Conservation (phyloP, 2,113 vertebrate genomes). For the Okapia johnstoni region DNA sequence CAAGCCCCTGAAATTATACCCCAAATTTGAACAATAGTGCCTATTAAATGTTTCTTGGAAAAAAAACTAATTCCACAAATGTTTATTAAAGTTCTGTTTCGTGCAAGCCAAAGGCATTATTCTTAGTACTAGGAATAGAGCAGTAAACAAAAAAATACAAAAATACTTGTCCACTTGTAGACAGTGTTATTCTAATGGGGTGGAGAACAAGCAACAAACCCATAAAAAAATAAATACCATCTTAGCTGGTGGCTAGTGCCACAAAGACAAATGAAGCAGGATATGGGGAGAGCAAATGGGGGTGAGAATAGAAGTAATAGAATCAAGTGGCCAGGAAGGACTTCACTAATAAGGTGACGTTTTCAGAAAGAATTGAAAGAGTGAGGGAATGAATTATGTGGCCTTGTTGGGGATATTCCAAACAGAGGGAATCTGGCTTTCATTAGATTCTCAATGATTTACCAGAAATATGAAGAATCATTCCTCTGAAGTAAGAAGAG, state of each 20-base stretch:
- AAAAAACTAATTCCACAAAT: not conserved
- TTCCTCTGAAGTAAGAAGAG: not conserved
- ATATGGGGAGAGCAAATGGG: not conserved
- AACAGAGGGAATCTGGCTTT: not conserved
- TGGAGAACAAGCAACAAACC: not conserved
- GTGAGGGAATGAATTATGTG: not conserved
- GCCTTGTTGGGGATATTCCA: not conserved
- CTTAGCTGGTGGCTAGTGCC: not conserved
- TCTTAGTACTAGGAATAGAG: not conserved
- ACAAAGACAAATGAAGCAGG: not conserved
- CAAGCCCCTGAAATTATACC: not conserved
- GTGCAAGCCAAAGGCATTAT: not conserved
- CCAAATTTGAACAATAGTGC: not conserved
- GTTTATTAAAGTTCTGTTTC: not conserved
- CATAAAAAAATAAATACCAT: not conserved
- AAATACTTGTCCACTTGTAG: not conserved
- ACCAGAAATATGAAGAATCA: not conserved
- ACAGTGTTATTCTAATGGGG: not conserved
- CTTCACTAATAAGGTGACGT: not conserved
- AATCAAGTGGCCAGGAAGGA: not conserved
- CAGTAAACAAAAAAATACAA: not conserved
- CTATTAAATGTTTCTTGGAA: not conserved
- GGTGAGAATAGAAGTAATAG: not conserved
- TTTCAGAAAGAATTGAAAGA: not conserved
- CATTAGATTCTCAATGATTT: not conserved